Conservation (phyloP, 2,888 invertebrate genomes). For the Tricholauxania praeusta region DNA sequence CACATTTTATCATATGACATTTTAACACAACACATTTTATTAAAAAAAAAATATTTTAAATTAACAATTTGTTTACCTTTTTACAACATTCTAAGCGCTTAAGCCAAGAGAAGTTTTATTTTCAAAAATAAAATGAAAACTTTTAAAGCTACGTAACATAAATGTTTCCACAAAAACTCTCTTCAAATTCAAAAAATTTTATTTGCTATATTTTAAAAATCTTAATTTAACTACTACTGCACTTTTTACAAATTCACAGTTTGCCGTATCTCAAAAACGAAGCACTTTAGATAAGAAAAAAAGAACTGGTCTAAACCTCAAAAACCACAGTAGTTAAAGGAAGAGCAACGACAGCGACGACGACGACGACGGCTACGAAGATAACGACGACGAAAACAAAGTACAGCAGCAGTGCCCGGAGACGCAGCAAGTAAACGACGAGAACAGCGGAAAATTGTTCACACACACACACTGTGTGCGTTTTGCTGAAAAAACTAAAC, state of each 20-base stretch:
- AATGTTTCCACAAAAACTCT: neutral
- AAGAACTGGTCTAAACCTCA: slow-evolving; percentile 12
- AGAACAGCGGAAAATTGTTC: slow-evolving; percentile 13
- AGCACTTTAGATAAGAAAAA: neutral
- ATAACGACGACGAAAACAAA: slow-evolving; percentile 9
- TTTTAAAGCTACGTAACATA: neutral
- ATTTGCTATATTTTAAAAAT: neutral
- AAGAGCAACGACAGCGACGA: slow-evolving; percentile 34
- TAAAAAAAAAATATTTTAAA: neutral
- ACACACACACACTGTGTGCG: neutral
- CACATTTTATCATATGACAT: slow-evolving; percentile 8
- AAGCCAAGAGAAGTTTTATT: neutral
- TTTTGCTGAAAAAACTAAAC: neutral
- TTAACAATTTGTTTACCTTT: neutral
- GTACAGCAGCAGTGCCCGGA: slow-evolving; percentile 12
- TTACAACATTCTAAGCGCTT: neutral
- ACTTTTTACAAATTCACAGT: neutral
- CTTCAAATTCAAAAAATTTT: neutral
- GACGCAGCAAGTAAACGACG: neutral
- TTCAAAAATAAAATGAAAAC: neutral
- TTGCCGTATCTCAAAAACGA: neutral
- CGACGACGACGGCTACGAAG: slow-evolving; percentile 22
- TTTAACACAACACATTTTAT: slow-evolving; percentile 17
- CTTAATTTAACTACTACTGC: neutral
- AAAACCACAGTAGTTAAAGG: slow-evolving; percentile 21